Base-by-base conservation (phyloP, 2,113 vertebrate species). In the Carlito syrichta region DNA sequence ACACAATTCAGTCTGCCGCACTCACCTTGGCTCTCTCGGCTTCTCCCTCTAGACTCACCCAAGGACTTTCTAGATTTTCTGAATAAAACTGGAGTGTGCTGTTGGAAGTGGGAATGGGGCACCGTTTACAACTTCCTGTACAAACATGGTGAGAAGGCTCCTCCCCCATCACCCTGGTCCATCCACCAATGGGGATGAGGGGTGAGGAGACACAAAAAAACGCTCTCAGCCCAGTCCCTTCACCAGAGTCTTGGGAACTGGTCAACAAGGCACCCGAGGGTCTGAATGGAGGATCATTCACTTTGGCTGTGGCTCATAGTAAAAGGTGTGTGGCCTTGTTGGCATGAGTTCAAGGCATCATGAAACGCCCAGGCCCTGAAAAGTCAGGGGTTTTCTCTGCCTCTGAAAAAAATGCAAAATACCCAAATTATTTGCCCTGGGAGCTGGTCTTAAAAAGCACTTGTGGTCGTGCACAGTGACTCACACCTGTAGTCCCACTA, bases 41-140 rank as follows among this genome's bases (percentile, higher is more conserved):
- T 60, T 74, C 32, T 68, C 22, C 11, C 12, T 92, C 25, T 50
- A 96, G 96, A 20, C 20, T 2, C 7, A 2, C 0, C 3, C 6
- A 19, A 0, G 27, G 38, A 45, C 25, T 12, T 11, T 25, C 1
- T 9, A 3, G 13, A 27, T 8, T 85, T 92, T 74, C 2, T 95
- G 38, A 17, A 0, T 3, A 97, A 97, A 90, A 97, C 97, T 5
- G 5, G 1, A 16, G 6, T 0, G 0, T 97, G 96, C 56, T 23
- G 7, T 1, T 5, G 1, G 2, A 79, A 40, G 1, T 98, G 98
- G 98, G 78, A 77, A 11, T 98, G 98, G 98, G 98, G 97, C 48
- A 97, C 71, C 0, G 91, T 58, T 5, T 5, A 97, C 58, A 98
- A 98, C 92, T 98, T 97, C 87, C 85, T 98, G 43, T 93, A 97